Conservation (phyloP, 2,888 invertebrate genomes). For the Luperina testacea region DNA sequence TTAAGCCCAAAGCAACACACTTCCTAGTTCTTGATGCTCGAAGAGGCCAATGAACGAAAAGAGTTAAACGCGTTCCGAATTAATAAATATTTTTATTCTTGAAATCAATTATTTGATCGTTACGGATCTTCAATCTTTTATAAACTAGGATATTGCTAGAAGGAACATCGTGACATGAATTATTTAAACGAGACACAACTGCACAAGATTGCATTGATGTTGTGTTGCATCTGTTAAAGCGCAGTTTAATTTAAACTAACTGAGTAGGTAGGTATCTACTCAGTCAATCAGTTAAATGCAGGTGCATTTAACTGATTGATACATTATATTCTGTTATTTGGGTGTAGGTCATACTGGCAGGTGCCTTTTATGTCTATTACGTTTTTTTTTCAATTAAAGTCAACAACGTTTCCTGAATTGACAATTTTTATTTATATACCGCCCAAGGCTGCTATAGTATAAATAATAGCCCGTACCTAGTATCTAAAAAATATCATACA, state of each 20-base stretch:
- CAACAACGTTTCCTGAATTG: constrained; percentile 59
- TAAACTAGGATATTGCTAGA: constrained; percentile 59
- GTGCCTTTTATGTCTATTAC: constrained; percentile 41
- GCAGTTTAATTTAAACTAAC: constrained; percentile 23
- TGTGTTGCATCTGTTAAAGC: constrained; percentile 41
- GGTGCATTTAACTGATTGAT: constrained; percentile 17
- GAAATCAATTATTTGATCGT: constrained; percentile 29
- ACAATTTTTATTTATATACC: constrained; percentile 55
- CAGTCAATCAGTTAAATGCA: too few relatives aligned
- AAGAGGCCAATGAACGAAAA: constrained; percentile 77
- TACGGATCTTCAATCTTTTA: constrained; percentile 57
- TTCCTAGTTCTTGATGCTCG: constrained; percentile 82
- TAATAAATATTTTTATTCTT: constrained; percentile 18
- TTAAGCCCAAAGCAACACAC: constrained; percentile 64
- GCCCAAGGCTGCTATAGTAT: constrained; percentile 51
- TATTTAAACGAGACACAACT: constrained; percentile 51
- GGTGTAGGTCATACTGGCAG: constrained; percentile 37
- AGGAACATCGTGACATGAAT: constrained; percentile 61
- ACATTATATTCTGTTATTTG: constrained; percentile 42
- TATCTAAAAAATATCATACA: constrained; percentile 51
- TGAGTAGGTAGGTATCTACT: background rate
- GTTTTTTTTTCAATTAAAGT: constrained; percentile 54
- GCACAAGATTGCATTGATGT: constrained; percentile 55
- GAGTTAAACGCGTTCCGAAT: constrained; percentile 75
- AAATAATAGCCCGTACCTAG: constrained; percentile 35